These are phyloP conservation scores for Microcebus jonahi DNA, from an alignment of 2,113 vertebrate species.

Conservation along the genomic window DNA sequence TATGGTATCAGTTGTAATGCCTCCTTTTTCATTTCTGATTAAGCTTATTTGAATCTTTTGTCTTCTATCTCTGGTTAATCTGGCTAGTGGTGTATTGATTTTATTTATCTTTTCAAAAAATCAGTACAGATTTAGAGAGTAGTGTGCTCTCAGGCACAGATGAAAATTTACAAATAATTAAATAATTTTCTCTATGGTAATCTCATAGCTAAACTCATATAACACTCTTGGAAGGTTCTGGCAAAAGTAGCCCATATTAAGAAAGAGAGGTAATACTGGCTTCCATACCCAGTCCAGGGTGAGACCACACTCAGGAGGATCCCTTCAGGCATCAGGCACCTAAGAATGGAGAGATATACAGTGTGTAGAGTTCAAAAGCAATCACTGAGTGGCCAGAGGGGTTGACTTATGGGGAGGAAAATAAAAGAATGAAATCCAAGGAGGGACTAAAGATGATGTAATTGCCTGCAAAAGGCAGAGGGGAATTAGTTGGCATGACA, in stretches of 20 bases:
- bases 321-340: background rate
- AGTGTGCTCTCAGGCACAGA: background rate
- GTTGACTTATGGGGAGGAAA: background rate
- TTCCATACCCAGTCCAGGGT: background rate
- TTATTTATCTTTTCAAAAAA: too few species aligned
- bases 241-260: background rate
- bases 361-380: background rate
- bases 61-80: too few species aligned
- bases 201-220: background rate
- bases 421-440: slow-evolving; percentile 39
- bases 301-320: background rate
- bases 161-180: slow-evolving; percentile 8
- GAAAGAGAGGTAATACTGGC: background rate
- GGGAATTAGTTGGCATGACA: slow-evolving; percentile 29
- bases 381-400: slow-evolving; percentile 45
- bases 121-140: background rate
- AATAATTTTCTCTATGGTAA: background rate
- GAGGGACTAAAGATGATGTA: slow-evolving; percentile 22
- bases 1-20: too few species aligned
- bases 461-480: slow-evolving; percentile 47
- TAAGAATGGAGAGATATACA: background rate
- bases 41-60: too few species aligned
- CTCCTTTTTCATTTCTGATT: too few species aligned
- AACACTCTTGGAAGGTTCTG: background rate
- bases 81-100: too few species aligned